Evolutionary conservation across 2,888 invertebrate species (phyloP), one percentile per base, ranked within the genome.

Genomic region (Agrochola lychnidis): DNA sequence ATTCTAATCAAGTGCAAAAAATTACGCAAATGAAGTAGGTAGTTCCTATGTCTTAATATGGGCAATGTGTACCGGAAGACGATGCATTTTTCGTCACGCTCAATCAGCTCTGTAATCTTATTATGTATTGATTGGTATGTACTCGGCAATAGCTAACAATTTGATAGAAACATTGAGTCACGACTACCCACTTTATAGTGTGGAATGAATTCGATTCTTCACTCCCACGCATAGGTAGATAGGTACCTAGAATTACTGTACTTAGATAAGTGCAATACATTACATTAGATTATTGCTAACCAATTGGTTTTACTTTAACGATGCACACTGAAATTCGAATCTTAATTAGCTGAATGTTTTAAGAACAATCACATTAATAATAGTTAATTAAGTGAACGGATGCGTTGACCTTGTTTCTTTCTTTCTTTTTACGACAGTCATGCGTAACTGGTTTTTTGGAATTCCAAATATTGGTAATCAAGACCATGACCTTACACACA

Each of bases 91-190:
- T 86, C 85, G 88, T 87, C 86, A 87, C 86, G 87, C 81, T 87
- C 87, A 79, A 91, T 89, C 88, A 85, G 86, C 70, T 87, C 84
- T 81, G 84, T 89, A 89, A 90, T 89, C 83, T 83, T 81, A 86
- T 89, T 88, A 87, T 85, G 86, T 87, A 87, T 88, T 81, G 81
- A 86, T 85, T 82, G 80, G 78, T 81, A 72, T 64, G 40, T 79
- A 78, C 71, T 53, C 56, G 7, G 61, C 70, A 72, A 61, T 80
- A 61, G 51, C 66, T 64, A 84, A 78, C 78, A 73, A 70, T 80
- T 80, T 84, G 68, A 83, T 82, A 63, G 76, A 67, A 78, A 78
- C 73, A 74, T 81, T 71, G 71, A 57, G 68, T 82, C 71, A 83
- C 57, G 61, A 78, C 78, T 82, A 84, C 82, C 85, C 82, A 84